A percentile compares a stretch with the other conserved stretches of the same genome.
These are phyloP conservation scores for Drosophila pseudoobscura DNA, from an alignment of 1,140 invertebrate species.

Conservation along the genomic window DNA sequence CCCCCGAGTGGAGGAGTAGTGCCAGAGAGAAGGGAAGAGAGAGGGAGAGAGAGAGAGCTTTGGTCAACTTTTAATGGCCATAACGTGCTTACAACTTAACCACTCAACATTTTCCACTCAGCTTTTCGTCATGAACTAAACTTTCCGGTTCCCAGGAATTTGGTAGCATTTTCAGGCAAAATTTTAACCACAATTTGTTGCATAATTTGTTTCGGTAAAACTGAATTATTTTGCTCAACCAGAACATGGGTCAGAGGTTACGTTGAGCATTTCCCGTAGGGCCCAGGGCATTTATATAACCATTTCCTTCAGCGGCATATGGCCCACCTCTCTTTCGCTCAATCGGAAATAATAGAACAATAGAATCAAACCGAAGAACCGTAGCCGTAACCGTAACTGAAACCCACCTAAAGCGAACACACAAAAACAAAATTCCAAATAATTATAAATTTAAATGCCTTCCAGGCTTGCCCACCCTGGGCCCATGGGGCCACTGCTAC, in stretches of 20 bases:
- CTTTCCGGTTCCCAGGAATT: conserved; percentile 1
- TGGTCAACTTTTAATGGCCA: conserved; percentile 20
- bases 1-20: not conserved
- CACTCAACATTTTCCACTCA: conserved; percentile 6
- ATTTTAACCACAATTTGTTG: conserved; percentile 1
- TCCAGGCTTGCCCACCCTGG: not conserved
- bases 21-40: not conserved
- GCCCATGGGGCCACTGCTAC: conserved; percentile 3
- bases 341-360: conserved; percentile 18
- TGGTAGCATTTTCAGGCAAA: not conserved
- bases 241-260: conserved; percentile 10
- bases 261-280: conserved; percentile 4
- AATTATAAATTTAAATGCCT: conserved; percentile 56
- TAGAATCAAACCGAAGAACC: not conserved
- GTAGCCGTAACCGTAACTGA: conserved; percentile 1
- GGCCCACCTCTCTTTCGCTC: not conserved
- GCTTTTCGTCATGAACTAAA: not conserved
- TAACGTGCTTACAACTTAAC: conserved; percentile 14
- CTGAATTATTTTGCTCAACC: conserved; percentile 13
- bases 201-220: conserved; percentile 17
- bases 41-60: not conserved
- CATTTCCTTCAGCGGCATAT: conserved; percentile 18
- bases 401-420: conserved; percentile 16
- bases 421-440: conserved; percentile 28
- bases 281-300: conserved; percentile 16